Evolutionary conservation across 2,888 invertebrate species (phyloP), one percentile per base, ranked within the genome.

Genomic region (Neuroscelio doddi): DNA sequence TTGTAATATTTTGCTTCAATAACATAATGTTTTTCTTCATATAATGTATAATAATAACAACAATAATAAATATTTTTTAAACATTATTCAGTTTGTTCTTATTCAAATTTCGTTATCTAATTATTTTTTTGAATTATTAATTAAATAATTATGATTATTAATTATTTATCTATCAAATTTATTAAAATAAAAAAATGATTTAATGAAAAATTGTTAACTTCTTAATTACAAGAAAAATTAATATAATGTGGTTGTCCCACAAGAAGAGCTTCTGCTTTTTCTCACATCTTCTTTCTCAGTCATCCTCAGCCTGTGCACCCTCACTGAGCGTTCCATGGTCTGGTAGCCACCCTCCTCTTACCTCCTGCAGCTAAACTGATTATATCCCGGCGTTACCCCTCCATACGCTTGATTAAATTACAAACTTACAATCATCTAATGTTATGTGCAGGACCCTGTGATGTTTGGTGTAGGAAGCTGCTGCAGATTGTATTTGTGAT

Each of bases 351-450:
- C 76, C 73, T 69, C 45, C 68, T 64, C 62, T 66, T 66, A 68
- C 70, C 75, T 69, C 69, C 74, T 55, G 72, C 67, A 69, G 74
- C 71, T 78, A 78, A 78, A 74, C 76, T 77, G 76, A 78, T 78
- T 78, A 78, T 70, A 70, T 68, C 59, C 53, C 45, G 46, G 62
- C 70, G 70, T 69, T 70, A 63, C 67, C 68, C 70, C 72, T 72
- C 64, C 68, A 59, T 69, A 64, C 64, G 50, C 72, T 72, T 76
- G 76, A 78, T 77, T 70, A 70, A 75, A 77, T 78, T 77, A 76
- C 72, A 70, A 70, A 72, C 76, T 76, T 72, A 72, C 75, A 78
- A 78, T 77, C 74, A 74, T 76, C 76, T 75, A 74, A 78, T 75
- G 74, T 74, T 74, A 69, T 68, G 73, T 73, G 70, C 55, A 56